These are phyloP conservation scores for Plectus sambesii DNA, from an alignment of 1,140 invertebrate genomes.

Conservation along the genomic window DNA sequence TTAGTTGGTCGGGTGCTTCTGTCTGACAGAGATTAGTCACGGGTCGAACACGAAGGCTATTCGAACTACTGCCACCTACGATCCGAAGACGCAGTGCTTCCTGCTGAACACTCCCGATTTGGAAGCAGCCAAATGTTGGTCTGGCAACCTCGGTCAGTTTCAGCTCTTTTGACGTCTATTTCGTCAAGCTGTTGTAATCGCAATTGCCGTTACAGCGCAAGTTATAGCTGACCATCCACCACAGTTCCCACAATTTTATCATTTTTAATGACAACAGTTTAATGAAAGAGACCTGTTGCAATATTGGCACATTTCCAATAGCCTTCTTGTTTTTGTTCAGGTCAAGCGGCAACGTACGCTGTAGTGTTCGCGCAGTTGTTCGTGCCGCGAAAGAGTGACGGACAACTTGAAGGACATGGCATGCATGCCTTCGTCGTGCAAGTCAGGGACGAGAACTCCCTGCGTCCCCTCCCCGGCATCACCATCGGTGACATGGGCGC, in stretches of 20 bases:
- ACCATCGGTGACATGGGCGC: conserved; percentile 74
- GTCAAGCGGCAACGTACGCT: conserved; percentile 72
- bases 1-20: conserved; percentile 65
- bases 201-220: no score
- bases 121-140: conserved; percentile 88
- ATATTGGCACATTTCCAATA: no score
- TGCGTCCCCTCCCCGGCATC: conserved; percentile 62
- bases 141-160: conserved; percentile 65
- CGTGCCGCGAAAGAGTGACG: conserved; percentile 52
- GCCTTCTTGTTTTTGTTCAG: conserved; percentile 42
- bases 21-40: conserved; percentile 80
- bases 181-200: not conserved
- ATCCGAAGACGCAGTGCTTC: conserved; percentile 68
- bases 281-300: no score
- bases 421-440: conserved; percentile 72
- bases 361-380: conserved; percentile 77
- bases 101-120: conserved; percentile 80
- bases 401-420: conserved; percentile 60
- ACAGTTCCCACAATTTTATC: no score
- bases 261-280: no score
- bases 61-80: conserved; percentile 76
- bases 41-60: conserved; percentile 83
- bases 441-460: conserved; percentile 63
- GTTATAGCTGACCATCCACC: no score
- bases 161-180: conserved; percentile 14